Evolutionary conservation across 1,140 invertebrate species (phyloP).

Genomic region (Proctacanthus coquilletti): DNA sequence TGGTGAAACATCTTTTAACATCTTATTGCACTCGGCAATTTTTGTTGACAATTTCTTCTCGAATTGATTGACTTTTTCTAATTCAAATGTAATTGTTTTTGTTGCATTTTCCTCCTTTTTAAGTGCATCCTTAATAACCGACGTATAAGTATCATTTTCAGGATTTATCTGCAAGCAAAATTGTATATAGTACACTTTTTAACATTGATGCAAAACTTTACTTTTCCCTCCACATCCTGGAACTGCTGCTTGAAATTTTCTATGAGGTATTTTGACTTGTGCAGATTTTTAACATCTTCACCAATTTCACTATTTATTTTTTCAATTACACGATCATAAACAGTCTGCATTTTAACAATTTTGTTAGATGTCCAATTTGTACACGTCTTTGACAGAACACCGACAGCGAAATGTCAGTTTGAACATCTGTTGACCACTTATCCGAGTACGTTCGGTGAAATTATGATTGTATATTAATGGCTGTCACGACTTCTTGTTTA

Average conservation of each 20-base stretch:
- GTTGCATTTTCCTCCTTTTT: conserved; percentile 36
- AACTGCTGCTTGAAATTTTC: conserved; percentile 30
- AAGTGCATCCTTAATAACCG: conserved; percentile 40
- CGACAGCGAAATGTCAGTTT: no score
- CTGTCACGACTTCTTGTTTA: no score
- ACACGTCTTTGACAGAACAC: no score
- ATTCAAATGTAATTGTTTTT: conserved; percentile 33
- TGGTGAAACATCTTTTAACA: conserved; percentile 32
- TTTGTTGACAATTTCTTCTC: conserved; percentile 31
- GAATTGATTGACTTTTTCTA: conserved; percentile 32
- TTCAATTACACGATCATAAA: conserved; percentile 31
- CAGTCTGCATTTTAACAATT: conserved; percentile 12
- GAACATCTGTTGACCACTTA: no score
- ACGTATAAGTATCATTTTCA: conserved; percentile 39
- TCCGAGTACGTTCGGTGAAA: no score
- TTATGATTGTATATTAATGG: no score
- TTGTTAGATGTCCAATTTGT: no score
- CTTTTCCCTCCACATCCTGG: conserved; percentile 36
- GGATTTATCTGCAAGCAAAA: conserved; percentile 37
- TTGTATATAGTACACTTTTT: conserved; percentile 5
- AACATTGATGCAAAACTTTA: conserved; percentile 16
- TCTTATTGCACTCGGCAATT: conserved; percentile 31
- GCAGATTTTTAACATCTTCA: conserved; percentile 33
- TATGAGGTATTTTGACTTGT: conserved; percentile 20
- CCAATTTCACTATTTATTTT: conserved; percentile 40